These are phyloP conservation scores for Cavia porcellus DNA, from an alignment of 2,113 vertebrate genomes.

Conservation along the genomic window DNA sequence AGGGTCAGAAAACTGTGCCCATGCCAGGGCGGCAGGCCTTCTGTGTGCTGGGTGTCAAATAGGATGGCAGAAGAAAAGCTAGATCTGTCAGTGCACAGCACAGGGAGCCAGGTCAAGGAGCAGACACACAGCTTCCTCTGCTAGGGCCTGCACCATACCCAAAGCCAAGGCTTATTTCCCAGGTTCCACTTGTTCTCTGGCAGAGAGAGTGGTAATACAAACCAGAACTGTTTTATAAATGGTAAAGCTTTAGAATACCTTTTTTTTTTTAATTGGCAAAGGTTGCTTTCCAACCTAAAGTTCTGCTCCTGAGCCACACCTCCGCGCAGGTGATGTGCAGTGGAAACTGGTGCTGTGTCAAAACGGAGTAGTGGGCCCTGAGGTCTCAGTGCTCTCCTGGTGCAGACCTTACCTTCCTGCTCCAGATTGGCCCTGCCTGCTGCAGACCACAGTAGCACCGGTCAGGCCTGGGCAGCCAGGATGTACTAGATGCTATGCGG, in stretches of 20 bases:
- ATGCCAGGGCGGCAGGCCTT: background rate
- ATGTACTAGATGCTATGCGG: background rate
- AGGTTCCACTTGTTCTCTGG: background rate
- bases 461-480: background rate
- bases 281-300: background rate
- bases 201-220: background rate
- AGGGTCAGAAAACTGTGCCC: background rate
- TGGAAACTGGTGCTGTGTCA: conserved; percentile 14
- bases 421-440: background rate
- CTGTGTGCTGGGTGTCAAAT: background rate
- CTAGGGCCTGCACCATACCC: background rate
- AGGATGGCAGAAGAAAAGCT: background rate
- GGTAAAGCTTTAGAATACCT: conserved; percentile 10
- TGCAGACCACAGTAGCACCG: background rate
- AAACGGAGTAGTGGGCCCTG: background rate
- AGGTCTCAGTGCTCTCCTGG: background rate
- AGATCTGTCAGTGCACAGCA: background rate
- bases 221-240: background rate
- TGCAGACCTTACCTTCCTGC: background rate
- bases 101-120: background rate
- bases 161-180: background rate
- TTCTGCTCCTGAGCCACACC: background rate
- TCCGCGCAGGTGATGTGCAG: background rate
- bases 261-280: background rate
- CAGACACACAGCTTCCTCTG: background rate